phyloP scores from a whole-genome alignment of 2,113 vertebrate genomes.

The Aphyosemion australe region DNA sequence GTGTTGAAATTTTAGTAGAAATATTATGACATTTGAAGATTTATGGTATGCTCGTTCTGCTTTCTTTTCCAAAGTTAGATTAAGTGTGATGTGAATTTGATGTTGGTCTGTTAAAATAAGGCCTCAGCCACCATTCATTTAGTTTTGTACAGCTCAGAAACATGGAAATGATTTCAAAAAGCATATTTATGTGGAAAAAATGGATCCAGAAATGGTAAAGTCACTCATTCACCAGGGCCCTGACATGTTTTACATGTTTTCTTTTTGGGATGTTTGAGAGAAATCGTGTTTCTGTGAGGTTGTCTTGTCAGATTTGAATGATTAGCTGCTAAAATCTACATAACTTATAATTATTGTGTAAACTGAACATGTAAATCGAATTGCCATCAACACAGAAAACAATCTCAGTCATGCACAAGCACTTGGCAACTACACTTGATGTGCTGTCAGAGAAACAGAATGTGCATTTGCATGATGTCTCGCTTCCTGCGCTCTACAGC shows the following conservation, averaged over 20 bases:
- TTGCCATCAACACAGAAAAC: neutral
- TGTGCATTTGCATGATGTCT: neutral
- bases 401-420: neutral
- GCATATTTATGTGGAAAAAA: neutral
- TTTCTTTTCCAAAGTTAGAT: neutral
- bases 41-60: neutral
- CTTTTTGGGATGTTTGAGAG: neutral
- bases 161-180: neutral
- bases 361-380: neutral
- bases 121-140: neutral
- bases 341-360: too few relatives aligned
- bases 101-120: neutral
- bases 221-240: neutral
- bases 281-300: too few relatives aligned
- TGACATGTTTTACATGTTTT: neutral
- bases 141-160: neutral
- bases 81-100: neutral
- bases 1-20: slow-evolving; percentile 10
- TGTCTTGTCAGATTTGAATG: too few relatives aligned
- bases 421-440: neutral
- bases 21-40: neutral
- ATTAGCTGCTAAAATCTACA: neutral
- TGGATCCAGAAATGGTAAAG: neutral
- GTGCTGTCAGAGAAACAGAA: neutral
- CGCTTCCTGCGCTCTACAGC: neutral